Evolutionary conservation across 2,888 invertebrate species (phyloP).

Genomic region (Thymelicus lineola): DNA sequence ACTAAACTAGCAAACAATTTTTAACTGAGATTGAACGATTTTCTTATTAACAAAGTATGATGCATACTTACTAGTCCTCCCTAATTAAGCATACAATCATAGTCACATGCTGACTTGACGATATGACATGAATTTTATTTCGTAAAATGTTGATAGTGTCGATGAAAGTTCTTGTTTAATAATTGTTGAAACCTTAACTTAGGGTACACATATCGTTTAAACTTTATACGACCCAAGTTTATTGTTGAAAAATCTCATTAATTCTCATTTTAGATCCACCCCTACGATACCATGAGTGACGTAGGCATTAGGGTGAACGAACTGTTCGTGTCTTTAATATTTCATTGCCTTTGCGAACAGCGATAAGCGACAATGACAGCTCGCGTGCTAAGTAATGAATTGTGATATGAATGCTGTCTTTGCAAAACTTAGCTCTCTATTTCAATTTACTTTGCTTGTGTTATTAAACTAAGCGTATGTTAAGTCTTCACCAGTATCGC

Average conservation of each 20-base stretch:
- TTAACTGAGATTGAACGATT: too few species aligned
- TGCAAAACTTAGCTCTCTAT: neutral
- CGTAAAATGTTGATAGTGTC: too few species aligned
- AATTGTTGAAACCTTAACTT: too few species aligned
- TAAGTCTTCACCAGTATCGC: neutral
- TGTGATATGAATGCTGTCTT: conserved; percentile 31
- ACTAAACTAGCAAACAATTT: too few species aligned
- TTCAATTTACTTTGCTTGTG: neutral
- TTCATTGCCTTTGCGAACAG: conserved; percentile 59
- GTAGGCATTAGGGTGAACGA: conserved; percentile 42
- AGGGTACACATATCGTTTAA: too few species aligned
- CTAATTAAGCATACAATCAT: too few species aligned
- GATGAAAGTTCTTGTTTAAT: too few species aligned
- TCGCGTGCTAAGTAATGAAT: conserved; percentile 59
- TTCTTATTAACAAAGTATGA: too few species aligned
- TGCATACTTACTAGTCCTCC: too few species aligned
- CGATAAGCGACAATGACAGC: conserved; percentile 63
- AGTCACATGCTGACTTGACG: too few species aligned
- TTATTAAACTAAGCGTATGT: neutral
- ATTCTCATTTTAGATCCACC: conserved; percentile 8
- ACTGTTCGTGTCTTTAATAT: conserved; percentile 51
- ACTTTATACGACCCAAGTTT: too few species aligned
- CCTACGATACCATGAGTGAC: conserved; percentile 21
- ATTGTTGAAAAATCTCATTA: neutral
- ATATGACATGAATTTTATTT: too few species aligned